phyloP scores from a whole-genome alignment of 2,797 vertebrate genomes.

The Darevskia mixta region DNA sequence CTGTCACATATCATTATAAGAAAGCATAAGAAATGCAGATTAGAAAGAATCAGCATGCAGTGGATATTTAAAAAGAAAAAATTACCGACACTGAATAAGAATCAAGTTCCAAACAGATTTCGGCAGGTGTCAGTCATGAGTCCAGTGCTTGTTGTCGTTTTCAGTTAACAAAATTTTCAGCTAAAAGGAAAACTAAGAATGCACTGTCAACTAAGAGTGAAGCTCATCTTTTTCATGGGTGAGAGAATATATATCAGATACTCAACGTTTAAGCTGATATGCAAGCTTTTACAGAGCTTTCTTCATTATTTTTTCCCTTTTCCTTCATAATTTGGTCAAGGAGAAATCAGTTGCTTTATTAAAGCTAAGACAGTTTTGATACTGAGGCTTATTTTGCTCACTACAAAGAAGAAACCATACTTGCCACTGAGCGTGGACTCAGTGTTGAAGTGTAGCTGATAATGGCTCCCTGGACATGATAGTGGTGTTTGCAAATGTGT shows the following conservation, averaged over 20 bases:
- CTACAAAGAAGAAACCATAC: background rate
- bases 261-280: background rate
- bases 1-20: background rate
- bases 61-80: background rate
- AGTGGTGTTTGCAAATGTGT: background rate
- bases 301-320: background rate
- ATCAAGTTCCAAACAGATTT: background rate
- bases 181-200: background rate
- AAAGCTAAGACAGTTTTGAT: background rate
- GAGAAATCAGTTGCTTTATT: constrained; percentile 5
- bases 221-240: background rate
- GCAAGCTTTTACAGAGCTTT: background rate
- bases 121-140: background rate
- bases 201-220: background rate
- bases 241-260: background rate
- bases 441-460: background rate
- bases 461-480: background rate
- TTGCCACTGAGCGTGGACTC: background rate
- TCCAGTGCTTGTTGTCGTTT: background rate
- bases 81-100: background rate
- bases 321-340: background rate
- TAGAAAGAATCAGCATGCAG: background rate
- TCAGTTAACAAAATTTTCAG: background rate
- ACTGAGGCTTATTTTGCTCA: background rate
- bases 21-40: background rate